phyloP scores from a whole-genome alignment of 2,113 vertebrate species.

The Lichenostomus cassidix region DNA sequence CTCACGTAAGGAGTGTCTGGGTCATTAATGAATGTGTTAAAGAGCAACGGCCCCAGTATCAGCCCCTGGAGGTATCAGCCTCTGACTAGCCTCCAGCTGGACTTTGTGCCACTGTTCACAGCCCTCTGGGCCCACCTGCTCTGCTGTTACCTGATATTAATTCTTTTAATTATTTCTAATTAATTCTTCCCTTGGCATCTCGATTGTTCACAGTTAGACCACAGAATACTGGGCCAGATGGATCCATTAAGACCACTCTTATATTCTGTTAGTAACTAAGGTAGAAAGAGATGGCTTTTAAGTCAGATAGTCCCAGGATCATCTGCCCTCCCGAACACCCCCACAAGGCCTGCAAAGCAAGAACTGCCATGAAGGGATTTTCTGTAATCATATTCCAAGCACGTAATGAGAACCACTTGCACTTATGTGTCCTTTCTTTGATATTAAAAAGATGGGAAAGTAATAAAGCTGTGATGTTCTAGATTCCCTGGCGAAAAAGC shows the following conservation, averaged over 20 bases:
- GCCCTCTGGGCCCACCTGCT: neutral
- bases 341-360: neutral
- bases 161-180: neutral
- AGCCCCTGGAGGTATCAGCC: neutral
- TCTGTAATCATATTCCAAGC: neutral
- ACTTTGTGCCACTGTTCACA: neutral
- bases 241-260: neutral
- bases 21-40: neutral
- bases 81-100: neutral
- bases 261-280: neutral
- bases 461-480: neutral
- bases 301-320: neutral
- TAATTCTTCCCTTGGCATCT: neutral
- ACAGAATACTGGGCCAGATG: neutral
- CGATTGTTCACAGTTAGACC: neutral
- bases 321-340: neutral
- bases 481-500: neutral
- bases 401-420: neutral
- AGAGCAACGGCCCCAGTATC: neutral
- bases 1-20: neutral
- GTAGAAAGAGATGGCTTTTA: neutral
- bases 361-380: neutral
- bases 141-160: neutral
- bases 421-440: neutral
- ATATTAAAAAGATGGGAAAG: neutral